Conservation (phyloP, 2,888 invertebrate species). For the Helicoverpa assulta region DNA sequence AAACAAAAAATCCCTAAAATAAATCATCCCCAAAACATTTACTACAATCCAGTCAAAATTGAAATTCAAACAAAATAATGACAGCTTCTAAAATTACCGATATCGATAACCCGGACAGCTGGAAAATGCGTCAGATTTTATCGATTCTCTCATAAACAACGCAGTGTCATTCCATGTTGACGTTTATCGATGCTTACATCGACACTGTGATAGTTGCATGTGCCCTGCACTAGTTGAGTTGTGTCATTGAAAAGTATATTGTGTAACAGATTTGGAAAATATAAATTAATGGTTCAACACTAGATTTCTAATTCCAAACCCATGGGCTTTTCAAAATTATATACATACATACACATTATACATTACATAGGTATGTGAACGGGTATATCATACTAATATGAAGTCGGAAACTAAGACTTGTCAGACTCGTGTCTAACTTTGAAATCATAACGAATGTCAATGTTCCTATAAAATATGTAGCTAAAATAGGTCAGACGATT, state of each 20-base stretch:
- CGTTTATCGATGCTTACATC: conserved; percentile 54
- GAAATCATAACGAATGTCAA: too few species aligned
- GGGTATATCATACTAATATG: not conserved
- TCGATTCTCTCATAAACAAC: conserved; percentile 50
- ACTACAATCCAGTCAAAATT: conserved; percentile 31
- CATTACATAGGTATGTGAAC: too few species aligned
- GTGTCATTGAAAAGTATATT: conserved; percentile 32
- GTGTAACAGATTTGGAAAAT: not conserved
- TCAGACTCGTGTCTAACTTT: not conserved
- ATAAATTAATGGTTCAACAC: too few species aligned
- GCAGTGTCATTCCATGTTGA: conserved; percentile 48
- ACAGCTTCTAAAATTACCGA: conserved; percentile 51
- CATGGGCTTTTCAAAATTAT: too few species aligned
- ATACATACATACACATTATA: too few species aligned
- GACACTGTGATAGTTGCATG: conserved; percentile 31
- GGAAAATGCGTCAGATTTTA: conserved; percentile 54
- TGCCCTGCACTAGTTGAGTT: conserved; percentile 17
- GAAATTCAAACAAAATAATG: conserved; percentile 52
- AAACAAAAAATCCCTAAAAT: conserved; percentile 28
- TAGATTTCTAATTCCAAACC: too few species aligned
- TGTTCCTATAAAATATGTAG: too few species aligned
- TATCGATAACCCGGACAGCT: conserved; percentile 23
- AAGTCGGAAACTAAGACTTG: not conserved
- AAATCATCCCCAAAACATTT: conserved; percentile 38
- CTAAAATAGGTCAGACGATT: too few species aligned